Conservation (phyloP, 1,140 invertebrate species). For the Zaprionus ghesquierei region DNA sequence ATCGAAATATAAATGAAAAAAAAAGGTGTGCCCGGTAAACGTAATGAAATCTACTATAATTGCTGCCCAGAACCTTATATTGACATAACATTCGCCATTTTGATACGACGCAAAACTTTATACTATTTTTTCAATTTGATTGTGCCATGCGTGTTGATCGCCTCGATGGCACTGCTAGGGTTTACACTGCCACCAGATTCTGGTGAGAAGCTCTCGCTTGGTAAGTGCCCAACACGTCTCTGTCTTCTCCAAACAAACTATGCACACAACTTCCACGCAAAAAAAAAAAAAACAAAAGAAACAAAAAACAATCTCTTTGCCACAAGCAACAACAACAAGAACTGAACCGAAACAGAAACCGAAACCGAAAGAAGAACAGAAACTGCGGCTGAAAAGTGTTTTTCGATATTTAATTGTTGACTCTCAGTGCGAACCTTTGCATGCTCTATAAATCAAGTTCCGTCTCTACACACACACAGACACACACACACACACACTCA, state of each 20-base stretch:
- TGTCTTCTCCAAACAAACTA: conserved; percentile 13
- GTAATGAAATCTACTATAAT: conserved; percentile 96
- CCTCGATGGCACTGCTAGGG: conserved; percentile 98
- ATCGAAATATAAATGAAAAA: conserved; percentile 4
- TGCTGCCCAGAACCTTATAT: conserved; percentile 98
- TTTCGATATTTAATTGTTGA: conserved; percentile 38
- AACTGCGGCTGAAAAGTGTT: conserved; percentile 11
- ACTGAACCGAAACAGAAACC: conserved; percentile 1
- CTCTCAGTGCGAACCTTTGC: conserved; percentile 30
- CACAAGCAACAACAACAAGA: background rate
- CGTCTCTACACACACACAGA: conserved; percentile 6
- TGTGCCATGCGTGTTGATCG: conserved; percentile 99
- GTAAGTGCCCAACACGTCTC: conserved; percentile 84
- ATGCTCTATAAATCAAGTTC: conserved; percentile 39
- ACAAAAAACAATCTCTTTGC: background rate
- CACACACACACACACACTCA: background rate
- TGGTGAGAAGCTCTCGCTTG: conserved; percentile 99
- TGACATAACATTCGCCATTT: conserved; percentile 98
- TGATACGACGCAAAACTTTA: conserved; percentile 97
- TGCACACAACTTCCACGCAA: background rate
- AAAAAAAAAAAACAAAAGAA: background rate
- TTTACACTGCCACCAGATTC: conserved; percentile 99
- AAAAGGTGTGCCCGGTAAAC: conserved; percentile 94
- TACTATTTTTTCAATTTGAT: conserved; percentile 99
- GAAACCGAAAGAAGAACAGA: conserved; percentile 4